Evolutionary conservation across 2,113 vertebrate species (phyloP), one percentile per base, ranked within the genome.

Genomic region (Thryonomys swinderianus): DNA sequence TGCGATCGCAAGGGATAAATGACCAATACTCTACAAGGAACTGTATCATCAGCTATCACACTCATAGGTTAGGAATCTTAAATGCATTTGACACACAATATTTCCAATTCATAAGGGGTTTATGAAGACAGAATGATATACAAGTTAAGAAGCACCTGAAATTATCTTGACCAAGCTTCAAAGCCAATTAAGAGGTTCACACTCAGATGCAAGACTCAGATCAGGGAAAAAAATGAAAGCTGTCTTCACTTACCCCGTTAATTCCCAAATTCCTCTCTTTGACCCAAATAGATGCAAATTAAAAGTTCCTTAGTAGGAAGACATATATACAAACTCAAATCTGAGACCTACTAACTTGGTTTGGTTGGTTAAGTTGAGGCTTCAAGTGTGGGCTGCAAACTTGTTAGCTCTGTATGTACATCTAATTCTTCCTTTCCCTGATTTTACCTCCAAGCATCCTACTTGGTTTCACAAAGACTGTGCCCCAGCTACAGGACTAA

Each of bases 101-200:
- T 32, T 90, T 57, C 32, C 48, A 34, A 42, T 51, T 69, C 42
- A 34, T 32, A 42, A 57, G 14, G 7, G 8, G 1, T 32, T 81
- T 81, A 17, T 81, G n/a, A 74, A 55, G 34, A 34, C 62, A 69
- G 42, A 16, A 25, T 16, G 5, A 5, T 40, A 79, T 16, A 53
- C 20, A 48, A 88, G 3, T 55, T 25, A 21, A 88, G 71, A 11
- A 62, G 57, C 20, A 62, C 16, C 57, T 51, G 4, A 90, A 85
- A 96, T 93, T 85, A 90, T 53, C 42, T 91, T 73, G 32, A 48
- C 45, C 83, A 88, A 85, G 21, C 55, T 88, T 96, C 89, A 90
- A 94, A 90, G 37, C 30, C 78, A 88, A 69, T 83, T 73, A 83
- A 89, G 40, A 86, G n/a, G 32, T 82, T 91, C 78, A 74, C 53